Evolutionary conservation across 2,113 vertebrate species (phyloP), one percentile per base, ranked within the genome.

Genomic region (Odocoileus hemionus): DNA sequence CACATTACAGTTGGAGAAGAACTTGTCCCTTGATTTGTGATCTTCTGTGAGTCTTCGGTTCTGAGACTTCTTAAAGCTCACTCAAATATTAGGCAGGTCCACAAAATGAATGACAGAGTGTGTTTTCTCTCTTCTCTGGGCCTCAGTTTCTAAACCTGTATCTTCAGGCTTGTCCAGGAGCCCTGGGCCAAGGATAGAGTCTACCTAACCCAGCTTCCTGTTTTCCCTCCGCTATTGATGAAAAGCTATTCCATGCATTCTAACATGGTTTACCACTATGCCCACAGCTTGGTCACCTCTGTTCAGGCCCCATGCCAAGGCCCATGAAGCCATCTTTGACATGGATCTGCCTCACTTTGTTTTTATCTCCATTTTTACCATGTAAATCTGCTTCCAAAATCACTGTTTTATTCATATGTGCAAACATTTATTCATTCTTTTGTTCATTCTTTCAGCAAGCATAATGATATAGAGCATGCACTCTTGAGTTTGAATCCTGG

Each of bases 281-380:
- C 98, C 25, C 96, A 98, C 17, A 99, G 99, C 86, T 99, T 98
- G 3, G 98, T 99, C 88, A 98, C 98, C 45, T 99, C 98, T 57
- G 98, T 98, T 98, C 99, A 99, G 99, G 98, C 98, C 99, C 96
- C 98, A 99, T 13, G n/a, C 98, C 25, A 61, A 98, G 86, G 97
- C 98, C 64, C 99, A 99, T 80, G 99, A 99, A 61, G 99, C 99
- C 0, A 97, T 99, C 58, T 99, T 99, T 83, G 99, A 99, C 91
- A 98, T 99, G 97, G 98, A 99, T 95, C 98, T 99, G 88, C 99
- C 99, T 25, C 97, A 96, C 16, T 96, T 99, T 1, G 99, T 99
- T 3, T 99, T 99, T 98, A 99, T 99, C 96, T 99, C 99, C 97
- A 99, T 99, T 98, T 99, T 99, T 96, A 99, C 99, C 97, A 98